Evolutionary conservation across 2,797 vertebrate genomes (phyloP), one percentile per base, ranked within the genome.

Genomic region (Orientallactaga sibirica): DNA sequence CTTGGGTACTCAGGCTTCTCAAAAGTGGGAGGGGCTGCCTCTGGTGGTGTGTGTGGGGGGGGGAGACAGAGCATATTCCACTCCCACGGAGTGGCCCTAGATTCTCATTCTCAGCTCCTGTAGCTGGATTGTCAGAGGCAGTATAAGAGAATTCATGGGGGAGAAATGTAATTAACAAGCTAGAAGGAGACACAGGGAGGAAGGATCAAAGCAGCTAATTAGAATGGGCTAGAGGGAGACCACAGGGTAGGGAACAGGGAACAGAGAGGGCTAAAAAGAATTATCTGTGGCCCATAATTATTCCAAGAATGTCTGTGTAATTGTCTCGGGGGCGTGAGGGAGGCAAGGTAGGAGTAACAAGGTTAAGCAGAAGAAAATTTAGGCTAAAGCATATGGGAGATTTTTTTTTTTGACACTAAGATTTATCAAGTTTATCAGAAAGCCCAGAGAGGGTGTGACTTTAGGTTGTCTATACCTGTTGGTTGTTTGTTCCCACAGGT

Each of bases 131-230:
- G 87, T 93, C 84, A 94, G 82, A 97, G 61, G 58, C 74, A 37
- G 37, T 4, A 74, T 67, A 61, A 91, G 92, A 71, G 90, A 87
- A 95, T 82, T 79, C 0, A 14, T 78, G 61, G 82, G 25, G 68
- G 86, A 77, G 87, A 73, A 87, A 95, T 90, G 89, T 88, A 85
- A 95, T 96, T 95, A 96, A 97, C 82, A 96, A 94, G 64, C 58
- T 78, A 81, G 90, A 89, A 75, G 66, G 94, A 90, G 25, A 92
- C 41, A 88, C 3, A 43, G 55, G 58, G 73, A 95, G 77, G 74
- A 92, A 93, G 84, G 83, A 97, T 95, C 92, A 96, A 89, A 96
- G 88, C 71, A 95, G 83, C 66, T 93, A 94, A 96, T 96, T 90
- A 96, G 94, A 95, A 48, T 2, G 29, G 71, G 77, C 94, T 94